A percentile compares a stretch with the other conserved stretches of the same genome.
Conservation (phyloP, 2,113 vertebrate species). For the Mustela nigripes region DNA sequence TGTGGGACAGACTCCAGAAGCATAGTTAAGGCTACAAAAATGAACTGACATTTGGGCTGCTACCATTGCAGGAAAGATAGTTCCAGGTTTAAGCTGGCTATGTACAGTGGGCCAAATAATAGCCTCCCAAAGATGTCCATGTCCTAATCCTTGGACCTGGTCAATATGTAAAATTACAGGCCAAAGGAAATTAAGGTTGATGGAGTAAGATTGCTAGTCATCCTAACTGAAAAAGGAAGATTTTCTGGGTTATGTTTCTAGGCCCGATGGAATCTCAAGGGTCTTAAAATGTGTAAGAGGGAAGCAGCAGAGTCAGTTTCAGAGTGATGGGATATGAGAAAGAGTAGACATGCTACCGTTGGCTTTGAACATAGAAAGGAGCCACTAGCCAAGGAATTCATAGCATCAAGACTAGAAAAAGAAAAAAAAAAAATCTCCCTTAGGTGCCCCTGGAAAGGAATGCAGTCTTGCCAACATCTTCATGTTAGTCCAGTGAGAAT, state of each 20-base stretch:
- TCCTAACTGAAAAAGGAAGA: not conserved
- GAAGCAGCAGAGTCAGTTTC: not conserved
- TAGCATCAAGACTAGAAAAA: not conserved
- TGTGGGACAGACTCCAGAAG: not conserved
- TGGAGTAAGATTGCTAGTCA: not conserved
- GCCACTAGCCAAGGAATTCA: not conserved
- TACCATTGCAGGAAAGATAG: not conserved
- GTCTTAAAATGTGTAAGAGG: not conserved
- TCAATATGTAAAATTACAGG: not conserved
- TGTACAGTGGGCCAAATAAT: not conserved
- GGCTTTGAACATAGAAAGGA: not conserved
- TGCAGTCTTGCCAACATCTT: not conserved
- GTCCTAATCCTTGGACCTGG: not conserved
- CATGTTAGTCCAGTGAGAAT: not conserved
- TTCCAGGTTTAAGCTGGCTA: not conserved
- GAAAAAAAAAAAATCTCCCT: not conserved
- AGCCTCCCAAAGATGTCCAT: not conserved
- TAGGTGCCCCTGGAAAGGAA: not conserved
- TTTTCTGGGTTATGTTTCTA: not conserved
- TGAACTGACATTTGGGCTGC: not conserved
- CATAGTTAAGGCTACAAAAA: not conserved
- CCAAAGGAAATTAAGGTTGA: not conserved
- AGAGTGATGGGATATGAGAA: not conserved
- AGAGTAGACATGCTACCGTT: not conserved
- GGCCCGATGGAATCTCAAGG: not conserved